Evolutionary conservation across 2,113 vertebrate genomes (phyloP).

Genomic region (Cairina moschata): DNA sequence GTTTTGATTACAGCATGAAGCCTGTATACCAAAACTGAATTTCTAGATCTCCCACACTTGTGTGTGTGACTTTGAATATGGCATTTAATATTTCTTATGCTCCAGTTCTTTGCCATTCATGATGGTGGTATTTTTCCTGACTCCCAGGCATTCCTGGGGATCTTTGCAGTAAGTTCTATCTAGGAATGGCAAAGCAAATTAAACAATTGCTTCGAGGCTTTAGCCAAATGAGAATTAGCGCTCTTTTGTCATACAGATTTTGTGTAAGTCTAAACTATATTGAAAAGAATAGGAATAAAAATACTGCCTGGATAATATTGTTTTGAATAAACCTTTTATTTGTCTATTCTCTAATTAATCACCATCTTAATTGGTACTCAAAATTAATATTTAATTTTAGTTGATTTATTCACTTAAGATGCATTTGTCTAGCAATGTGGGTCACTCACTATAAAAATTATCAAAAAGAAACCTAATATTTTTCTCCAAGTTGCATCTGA

Average conservation of each 20-base stretch:
- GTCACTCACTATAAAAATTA: background rate
- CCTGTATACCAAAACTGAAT: background rate
- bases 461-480: background rate
- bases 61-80: background rate
- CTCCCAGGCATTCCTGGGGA: background rate
- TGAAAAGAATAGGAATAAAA: background rate
- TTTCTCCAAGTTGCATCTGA: conserved; percentile 13
- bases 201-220: background rate
- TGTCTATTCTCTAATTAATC: background rate
- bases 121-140: background rate
- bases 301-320: background rate
- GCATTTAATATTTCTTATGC: background rate
- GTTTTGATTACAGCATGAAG: background rate
- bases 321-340: background rate
- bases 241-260: background rate
- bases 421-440: background rate
- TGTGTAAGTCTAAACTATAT: background rate
- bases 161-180: background rate
- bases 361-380: background rate
- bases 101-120: background rate
- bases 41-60: background rate
- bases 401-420: background rate
- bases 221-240: background rate
- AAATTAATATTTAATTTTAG: background rate
- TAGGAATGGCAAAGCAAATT: background rate